Percentiles rank a stretch among this genome's conserved stretches.
phyloP scores from a whole-genome alignment of 2,888 invertebrate species.

The Epirrhoe alternata region DNA sequence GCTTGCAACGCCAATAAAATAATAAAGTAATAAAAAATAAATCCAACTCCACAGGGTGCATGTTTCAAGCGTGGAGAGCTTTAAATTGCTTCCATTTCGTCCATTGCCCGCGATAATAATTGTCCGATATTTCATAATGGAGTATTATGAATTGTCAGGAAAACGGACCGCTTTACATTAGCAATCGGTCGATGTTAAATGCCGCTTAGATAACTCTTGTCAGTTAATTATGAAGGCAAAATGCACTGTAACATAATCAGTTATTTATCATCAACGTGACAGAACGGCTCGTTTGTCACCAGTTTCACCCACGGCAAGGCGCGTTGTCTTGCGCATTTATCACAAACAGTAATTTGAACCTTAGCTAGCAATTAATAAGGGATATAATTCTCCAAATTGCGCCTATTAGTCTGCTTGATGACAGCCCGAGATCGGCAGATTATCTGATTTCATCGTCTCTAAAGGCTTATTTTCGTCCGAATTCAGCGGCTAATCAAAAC shows the following conservation, averaged over 20 bases:
- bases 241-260: slow-evolving; percentile 82
- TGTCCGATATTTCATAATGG: slow-evolving; percentile 62
- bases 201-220: slow-evolving; percentile 72
- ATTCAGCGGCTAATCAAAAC: slow-evolving; percentile 53
- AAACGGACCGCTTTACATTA: slow-evolving; percentile 57
- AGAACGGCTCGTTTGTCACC: slow-evolving; percentile 80
- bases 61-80: slow-evolving; percentile 59
- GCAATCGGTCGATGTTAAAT: slow-evolving; percentile 58
- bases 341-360: slow-evolving; percentile 64
- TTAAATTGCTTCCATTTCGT: slow-evolving; percentile 66
- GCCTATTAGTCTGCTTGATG: slow-evolving; percentile 72
- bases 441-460: slow-evolving; percentile 77
- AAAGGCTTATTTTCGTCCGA: slow-evolving; percentile 70
- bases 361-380: slow-evolving; percentile 58
- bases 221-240: slow-evolving; percentile 82
- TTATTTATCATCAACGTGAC: slow-evolving; percentile 82
- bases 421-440: slow-evolving; percentile 74
- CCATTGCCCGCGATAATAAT: slow-evolving; percentile 62
- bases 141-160: slow-evolving; percentile 61
- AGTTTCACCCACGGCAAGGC: slow-evolving; percentile 78
- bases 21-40: slow-evolving; percentile 76
- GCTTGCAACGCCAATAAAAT: slow-evolving; percentile 76
- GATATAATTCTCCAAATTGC: slow-evolving; percentile 53
- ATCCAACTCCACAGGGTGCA: slow-evolving; percentile 65
- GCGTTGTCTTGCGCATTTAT: slow-evolving; percentile 71